A percentile compares a stretch with the other conserved stretches of the same genome.
Evolutionary conservation across 2,888 invertebrate genomes (phyloP).

Genomic region (Athalia circularis): DNA sequence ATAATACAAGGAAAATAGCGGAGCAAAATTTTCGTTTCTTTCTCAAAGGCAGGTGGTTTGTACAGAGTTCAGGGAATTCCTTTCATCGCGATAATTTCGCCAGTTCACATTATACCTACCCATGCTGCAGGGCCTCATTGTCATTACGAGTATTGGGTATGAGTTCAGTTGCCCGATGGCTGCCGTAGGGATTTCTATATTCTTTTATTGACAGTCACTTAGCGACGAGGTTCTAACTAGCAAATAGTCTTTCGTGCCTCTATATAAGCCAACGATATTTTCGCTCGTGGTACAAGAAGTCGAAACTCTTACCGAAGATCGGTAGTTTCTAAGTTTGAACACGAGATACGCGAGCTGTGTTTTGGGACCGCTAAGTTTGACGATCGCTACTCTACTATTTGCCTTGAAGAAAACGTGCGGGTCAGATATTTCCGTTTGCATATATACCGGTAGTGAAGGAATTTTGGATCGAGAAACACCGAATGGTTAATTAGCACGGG

Average conservation of each 20-base stretch:
- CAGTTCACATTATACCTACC: background rate
- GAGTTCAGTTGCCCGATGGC: background rate
- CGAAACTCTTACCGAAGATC: background rate
- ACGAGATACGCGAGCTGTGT: too few relatives aligned
- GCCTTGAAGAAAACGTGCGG: too few relatives aligned
- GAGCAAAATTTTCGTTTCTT: background rate
- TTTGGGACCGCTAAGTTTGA: too few relatives aligned
- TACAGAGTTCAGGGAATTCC: too few relatives aligned
- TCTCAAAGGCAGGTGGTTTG: background rate
- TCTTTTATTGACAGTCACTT: slow-evolving; percentile 37
- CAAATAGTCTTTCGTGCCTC: slow-evolving; percentile 36
- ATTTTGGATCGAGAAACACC: too few relatives aligned
- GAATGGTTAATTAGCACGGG: too few relatives aligned
- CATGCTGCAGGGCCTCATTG: background rate
- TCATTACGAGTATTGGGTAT: background rate
- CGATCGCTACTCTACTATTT: too few relatives aligned
- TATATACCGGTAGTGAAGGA: too few relatives aligned
- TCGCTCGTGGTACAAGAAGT: slow-evolving; percentile 5
- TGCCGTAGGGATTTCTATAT: slow-evolving; percentile 21
- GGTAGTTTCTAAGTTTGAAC: too few relatives aligned
- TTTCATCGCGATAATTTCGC: slow-evolving; percentile 7
- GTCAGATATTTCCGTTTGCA: too few relatives aligned
- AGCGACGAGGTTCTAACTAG: slow-evolving; percentile 39
- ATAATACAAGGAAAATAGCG: too few relatives aligned
- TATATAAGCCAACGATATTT: slow-evolving; percentile 26